Evolutionary conservation across 2,888 invertebrate species (phyloP).

Genomic region (Dendrolimus pini): DNA sequence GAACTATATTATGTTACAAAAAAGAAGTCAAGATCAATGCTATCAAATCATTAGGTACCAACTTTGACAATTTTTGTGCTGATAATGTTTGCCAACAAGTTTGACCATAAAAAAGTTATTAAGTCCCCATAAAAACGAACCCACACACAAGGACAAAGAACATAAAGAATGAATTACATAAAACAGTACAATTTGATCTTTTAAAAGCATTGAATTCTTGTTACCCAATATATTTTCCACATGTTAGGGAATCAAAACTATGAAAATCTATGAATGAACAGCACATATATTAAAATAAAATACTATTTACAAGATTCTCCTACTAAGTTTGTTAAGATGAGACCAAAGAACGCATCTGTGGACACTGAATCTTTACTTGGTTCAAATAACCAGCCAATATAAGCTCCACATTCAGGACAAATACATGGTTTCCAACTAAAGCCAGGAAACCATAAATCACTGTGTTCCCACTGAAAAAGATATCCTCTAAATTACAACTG

Average conservation of each 20-base stretch:
- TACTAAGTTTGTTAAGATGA: slow-evolving; percentile 40
- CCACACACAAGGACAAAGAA: slow-evolving; percentile 4
- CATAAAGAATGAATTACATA: neutral
- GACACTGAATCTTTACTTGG: slow-evolving; percentile 29
- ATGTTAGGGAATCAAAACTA: no score
- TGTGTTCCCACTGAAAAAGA: slow-evolving; percentile 66
- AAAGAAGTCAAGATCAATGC: no score
- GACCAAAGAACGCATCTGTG: slow-evolving; percentile 34
- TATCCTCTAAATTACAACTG: slow-evolving; percentile 4
- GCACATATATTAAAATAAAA: slow-evolving; percentile 2
- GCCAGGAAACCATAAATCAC: slow-evolving; percentile 77
- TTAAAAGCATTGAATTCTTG: no score
- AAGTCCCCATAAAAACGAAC: neutral
- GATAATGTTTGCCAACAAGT: no score
- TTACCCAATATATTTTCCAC: no score
- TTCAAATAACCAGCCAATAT: slow-evolving; percentile 76
- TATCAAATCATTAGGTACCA: no score
- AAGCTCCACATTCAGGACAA: slow-evolving; percentile 74
- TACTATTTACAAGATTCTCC: slow-evolving; percentile 52
- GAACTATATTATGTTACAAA: no score
- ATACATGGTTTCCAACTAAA: slow-evolving; percentile 75
- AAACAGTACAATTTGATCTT: no score
- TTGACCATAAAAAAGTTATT: no score
- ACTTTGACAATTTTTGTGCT: no score
- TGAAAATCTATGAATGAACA: no score